Conservation (phyloP, 1,140 invertebrate species). For the Zophobas atratus region DNA sequence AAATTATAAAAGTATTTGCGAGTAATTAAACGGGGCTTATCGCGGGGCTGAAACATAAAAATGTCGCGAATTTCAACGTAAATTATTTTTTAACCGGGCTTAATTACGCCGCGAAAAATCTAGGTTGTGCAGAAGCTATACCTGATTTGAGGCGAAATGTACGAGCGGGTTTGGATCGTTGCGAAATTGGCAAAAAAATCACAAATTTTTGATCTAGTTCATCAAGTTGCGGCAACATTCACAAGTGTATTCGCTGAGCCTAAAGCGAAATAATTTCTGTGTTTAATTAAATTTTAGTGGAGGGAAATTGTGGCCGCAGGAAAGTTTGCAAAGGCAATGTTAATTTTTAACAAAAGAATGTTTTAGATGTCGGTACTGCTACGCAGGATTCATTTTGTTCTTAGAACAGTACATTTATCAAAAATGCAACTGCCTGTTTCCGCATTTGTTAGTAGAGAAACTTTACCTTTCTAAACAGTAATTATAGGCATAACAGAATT, state of each 20-base stretch:
- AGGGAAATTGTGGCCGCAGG: neutral
- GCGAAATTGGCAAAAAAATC: no score
- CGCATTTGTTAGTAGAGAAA: no score
- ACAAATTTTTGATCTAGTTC: no score
- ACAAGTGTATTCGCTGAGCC: neutral
- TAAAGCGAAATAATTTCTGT: neutral
- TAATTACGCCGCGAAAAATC: neutral
- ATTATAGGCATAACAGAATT: no score
- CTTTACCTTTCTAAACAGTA: no score
- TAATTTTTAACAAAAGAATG: neutral
- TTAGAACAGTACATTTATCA: no score
- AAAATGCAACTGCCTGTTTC: no score
- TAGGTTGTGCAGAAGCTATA: no score
- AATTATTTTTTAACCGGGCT: neutral
- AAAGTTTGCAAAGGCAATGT: neutral
- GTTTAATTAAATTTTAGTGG: conserved; percentile 1
- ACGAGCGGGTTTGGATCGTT: no score
- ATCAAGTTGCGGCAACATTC: neutral
- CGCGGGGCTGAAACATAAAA: neutral
- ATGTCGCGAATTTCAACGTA: neutral
- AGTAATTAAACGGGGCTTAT: conserved; percentile 1
- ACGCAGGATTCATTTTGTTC: no score
- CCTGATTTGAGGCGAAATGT: no score
- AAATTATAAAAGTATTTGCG: conserved; percentile 24
- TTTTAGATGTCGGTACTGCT: no score